Evolutionary conservation across 2,113 vertebrate species (phyloP).

Genomic region (Petaurus breviceps): DNA sequence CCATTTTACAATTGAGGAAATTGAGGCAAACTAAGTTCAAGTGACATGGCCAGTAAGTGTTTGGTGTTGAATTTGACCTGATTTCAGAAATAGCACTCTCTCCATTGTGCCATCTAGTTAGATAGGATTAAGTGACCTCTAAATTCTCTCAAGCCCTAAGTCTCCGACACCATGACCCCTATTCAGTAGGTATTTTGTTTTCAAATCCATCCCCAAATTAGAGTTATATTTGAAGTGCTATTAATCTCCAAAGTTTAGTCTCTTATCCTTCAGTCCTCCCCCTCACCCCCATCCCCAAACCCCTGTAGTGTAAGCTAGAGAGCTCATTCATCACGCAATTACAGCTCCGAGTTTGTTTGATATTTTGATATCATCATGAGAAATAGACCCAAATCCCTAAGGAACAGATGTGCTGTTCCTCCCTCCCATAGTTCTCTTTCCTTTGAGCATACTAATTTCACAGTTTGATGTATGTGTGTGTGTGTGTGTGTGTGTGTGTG

Average conservation of each 20-base stretch:
- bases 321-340: conserved; percentile 88
- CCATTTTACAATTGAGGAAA: neutral
- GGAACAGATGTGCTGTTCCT: conserved; percentile 52
- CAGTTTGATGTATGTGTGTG: conserved; percentile 59
- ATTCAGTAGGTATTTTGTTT: neutral
- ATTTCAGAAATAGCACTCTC: neutral
- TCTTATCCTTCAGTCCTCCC: conserved; percentile 43
- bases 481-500: neutral
- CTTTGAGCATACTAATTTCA: conserved; percentile 75
- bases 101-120: neutral
- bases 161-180: neutral
- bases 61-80: neutral
- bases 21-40: neutral
- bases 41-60: neutral
- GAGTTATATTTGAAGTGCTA: conserved; percentile 43
- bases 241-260: conserved; percentile 1
- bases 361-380: conserved; percentile 83
- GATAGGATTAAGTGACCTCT: neutral
- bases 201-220: conserved; percentile 38
- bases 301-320: conserved; percentile 68
- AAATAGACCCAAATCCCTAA: conserved; percentile 74
- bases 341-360: conserved; percentile 83
- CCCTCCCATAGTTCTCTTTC: conserved; percentile 56
- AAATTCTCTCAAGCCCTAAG: neutral
- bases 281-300: neutral